These are phyloP conservation scores for Porites australiensis DNA, from an alignment of 64 coral and sea anemone species.

Conservation along the genomic window DNA sequence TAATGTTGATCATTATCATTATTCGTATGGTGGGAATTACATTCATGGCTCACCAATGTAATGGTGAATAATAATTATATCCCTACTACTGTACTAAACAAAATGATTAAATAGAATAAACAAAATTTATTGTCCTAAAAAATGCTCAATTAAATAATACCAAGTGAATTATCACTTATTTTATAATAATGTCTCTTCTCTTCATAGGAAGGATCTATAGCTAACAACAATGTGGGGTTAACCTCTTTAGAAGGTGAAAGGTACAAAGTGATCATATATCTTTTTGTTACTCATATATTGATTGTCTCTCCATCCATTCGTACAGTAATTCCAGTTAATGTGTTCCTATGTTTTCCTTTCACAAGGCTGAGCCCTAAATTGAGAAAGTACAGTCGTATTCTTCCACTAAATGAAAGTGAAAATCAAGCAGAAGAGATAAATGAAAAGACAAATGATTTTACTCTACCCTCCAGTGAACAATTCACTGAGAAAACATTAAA, in stretches of 20 bases:
- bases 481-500: neutral
- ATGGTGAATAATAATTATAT: no score
- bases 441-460: neutral
- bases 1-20: no score
- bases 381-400: neutral
- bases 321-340: no score
- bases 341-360: neutral
- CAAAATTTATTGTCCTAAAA: no score
- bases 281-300: no score
- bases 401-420: neutral
- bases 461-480: neutral
- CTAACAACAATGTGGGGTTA: neutral
- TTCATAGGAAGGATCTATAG: neutral
- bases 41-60: no score
- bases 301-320: no score
- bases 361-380: constrained; percentile 3
- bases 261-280: neutral
- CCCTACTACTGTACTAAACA: no score
- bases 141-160: no score
- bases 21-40: no score
- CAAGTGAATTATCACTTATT: no score
- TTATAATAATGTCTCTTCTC: neutral
- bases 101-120: no score
- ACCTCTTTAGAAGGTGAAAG: neutral
- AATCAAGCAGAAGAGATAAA: neutral